Evolutionary conservation across 2,113 vertebrate species (phyloP).

Genomic region (Vidua chalybeata): DNA sequence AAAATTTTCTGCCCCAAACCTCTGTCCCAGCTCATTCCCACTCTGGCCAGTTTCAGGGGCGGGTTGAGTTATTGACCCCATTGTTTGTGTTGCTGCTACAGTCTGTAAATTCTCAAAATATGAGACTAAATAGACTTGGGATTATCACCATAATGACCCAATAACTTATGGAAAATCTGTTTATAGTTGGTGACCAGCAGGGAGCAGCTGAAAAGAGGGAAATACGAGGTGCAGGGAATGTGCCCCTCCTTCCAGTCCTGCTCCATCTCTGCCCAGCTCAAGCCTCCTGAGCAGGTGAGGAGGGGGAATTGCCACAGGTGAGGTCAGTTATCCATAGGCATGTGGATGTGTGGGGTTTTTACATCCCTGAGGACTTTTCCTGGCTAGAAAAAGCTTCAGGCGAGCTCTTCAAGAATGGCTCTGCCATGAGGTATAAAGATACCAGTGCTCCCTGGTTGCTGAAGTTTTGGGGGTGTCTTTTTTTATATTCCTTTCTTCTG

Average conservation of each 20-base stretch:
- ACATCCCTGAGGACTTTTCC: background rate
- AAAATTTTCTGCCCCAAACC: background rate
- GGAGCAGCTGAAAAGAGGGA: background rate
- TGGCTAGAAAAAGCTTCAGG: background rate
- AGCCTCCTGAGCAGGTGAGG: background rate
- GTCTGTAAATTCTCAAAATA: background rate
- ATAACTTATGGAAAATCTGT: background rate
- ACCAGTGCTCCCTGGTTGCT: background rate
- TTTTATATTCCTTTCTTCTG: background rate
- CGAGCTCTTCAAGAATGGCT: background rate
- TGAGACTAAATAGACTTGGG: background rate
- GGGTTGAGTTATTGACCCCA: background rate
- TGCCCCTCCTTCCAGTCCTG: background rate
- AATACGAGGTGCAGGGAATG: accelerated
- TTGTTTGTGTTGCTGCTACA: background rate
- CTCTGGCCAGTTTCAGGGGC: accelerated
- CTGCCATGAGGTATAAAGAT: background rate
- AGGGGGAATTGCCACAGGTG: background rate
- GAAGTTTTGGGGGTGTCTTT: background rate
- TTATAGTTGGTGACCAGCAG: background rate
- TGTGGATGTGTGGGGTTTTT: background rate
- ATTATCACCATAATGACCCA: background rate
- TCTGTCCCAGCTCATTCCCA: background rate
- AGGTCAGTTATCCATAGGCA: accelerated
- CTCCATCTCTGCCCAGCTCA: background rate